These are phyloP conservation scores for Calameuta idolon DNA, from an alignment of 2,888 invertebrate species.

Conservation along the genomic window DNA sequence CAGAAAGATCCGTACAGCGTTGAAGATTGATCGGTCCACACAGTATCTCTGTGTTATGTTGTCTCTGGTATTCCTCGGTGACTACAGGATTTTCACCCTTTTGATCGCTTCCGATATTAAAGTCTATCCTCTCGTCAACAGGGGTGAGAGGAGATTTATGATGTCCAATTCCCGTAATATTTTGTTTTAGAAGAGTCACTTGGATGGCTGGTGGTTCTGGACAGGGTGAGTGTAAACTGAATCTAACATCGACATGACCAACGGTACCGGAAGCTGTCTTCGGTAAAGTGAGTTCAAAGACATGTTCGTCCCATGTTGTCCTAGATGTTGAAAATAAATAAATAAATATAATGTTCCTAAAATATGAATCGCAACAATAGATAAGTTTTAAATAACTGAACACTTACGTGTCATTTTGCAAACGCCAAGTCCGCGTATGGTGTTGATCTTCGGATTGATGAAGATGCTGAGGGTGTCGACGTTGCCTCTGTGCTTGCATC, in stretches of 20 bases:
- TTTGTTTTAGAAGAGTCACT: constrained; percentile 78
- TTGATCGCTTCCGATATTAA: constrained; percentile 59
- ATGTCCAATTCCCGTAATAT: constrained; percentile 75
- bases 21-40: constrained; percentile 89
- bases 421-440: constrained; percentile 87
- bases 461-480: constrained; percentile 86
- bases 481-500: constrained; percentile 90
- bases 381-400: neutral
- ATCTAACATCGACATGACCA: constrained; percentile 92
- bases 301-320: constrained; percentile 92
- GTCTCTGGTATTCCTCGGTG: constrained; percentile 84
- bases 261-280: constrained; percentile 76
- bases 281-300: constrained; percentile 89
- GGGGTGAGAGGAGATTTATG: constrained; percentile 66
- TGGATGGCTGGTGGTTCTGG: constrained; percentile 84
- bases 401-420: constrained; percentile 83
- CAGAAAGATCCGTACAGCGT: constrained; percentile 85
- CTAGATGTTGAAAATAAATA: constrained; percentile 55
- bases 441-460: constrained; percentile 77
- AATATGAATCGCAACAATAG: neutral
- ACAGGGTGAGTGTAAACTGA: constrained; percentile 83
- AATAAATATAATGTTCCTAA: neutral
- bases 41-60: constrained; percentile 90
- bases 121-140: constrained; percentile 70
- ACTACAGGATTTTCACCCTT: constrained; percentile 79